These are phyloP conservation scores for Taenaris catops DNA, from an alignment of 2,888 invertebrate genomes.

Conservation along the genomic window DNA sequence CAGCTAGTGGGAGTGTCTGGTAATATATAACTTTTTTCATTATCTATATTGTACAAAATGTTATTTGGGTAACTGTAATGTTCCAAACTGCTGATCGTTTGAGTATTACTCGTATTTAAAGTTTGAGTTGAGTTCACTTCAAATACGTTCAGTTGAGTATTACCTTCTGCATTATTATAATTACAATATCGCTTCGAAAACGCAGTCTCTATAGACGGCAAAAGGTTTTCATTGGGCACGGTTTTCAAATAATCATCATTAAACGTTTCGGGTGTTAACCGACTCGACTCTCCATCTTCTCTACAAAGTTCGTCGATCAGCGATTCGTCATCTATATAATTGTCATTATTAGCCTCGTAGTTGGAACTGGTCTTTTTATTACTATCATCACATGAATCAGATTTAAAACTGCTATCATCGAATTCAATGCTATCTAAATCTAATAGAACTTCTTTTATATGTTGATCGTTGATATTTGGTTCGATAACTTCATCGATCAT, in stretches of 20 bases:
- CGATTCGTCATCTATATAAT: constrained; percentile 71
- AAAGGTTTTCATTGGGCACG: constrained; percentile 41
- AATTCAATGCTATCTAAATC: constrained; percentile 67
- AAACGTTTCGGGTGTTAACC: constrained; percentile 53
- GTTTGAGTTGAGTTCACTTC: constrained; percentile 27
- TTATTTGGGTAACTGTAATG: constrained; percentile 73
- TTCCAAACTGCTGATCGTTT: constrained; percentile 54
- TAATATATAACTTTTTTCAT: constrained; percentile 51
- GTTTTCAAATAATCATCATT: constrained; percentile 53
- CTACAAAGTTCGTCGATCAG: constrained; percentile 68
- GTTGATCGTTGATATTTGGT: constrained; percentile 59
- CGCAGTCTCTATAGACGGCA: constrained; percentile 69
- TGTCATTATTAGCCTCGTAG: constrained; percentile 49
- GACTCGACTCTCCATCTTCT: constrained; percentile 60
- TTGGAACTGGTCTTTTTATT: constrained; percentile 34
- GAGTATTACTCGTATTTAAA: constrained; percentile 27
- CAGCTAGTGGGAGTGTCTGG: constrained; percentile 70
- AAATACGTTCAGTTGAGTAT: constrained; percentile 26
- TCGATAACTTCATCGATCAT: constrained; percentile 61
- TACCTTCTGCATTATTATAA: constrained; percentile 42
- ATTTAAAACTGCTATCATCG: constrained; percentile 50
- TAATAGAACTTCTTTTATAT: constrained; percentile 66
- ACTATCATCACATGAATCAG: constrained; percentile 31
- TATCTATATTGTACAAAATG: constrained; percentile 57
- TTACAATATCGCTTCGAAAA: constrained; percentile 62